These are phyloP conservation scores for Somateria mollissima DNA, from an alignment of 2,797 vertebrate species.

Conservation along the genomic window DNA sequence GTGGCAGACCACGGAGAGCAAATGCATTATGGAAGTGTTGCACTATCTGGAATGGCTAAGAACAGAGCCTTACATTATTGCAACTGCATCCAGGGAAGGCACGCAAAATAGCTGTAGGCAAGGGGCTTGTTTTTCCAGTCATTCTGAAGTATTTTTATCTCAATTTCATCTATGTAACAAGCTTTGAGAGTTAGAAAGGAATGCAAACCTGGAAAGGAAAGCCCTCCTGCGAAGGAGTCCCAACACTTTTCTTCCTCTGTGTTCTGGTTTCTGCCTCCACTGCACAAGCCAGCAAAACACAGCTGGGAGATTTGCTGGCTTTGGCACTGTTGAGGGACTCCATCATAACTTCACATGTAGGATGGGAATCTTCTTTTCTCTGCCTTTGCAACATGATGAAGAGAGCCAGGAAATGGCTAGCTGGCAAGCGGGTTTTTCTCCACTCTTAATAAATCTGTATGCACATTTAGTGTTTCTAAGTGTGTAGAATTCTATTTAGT, in stretches of 20 bases:
- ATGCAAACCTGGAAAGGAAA: background rate
- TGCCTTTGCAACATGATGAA: background rate
- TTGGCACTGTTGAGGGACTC: background rate
- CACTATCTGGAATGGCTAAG: background rate
- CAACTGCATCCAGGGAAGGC: background rate
- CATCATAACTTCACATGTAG: background rate
- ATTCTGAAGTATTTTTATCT: background rate
- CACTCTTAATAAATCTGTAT: background rate
- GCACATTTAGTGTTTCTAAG: background rate
- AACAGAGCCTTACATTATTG: background rate
- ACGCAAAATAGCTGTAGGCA: background rate
- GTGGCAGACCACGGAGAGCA: background rate
- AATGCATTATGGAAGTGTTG: background rate
- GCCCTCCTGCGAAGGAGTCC: background rate
- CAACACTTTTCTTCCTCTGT: background rate
- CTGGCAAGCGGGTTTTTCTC: background rate
- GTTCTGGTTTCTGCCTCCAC: fast-evolving
- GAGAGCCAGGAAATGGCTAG: background rate
- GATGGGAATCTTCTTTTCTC: background rate
- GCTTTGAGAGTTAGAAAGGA: background rate
- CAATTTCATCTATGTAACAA: background rate
- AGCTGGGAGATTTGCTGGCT: background rate
- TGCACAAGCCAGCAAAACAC: fast-evolving
- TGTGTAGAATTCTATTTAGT: too few species aligned
- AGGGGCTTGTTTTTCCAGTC: background rate